Evolutionary conservation across 1,140 invertebrate species (phyloP).

Genomic region (Drosophila virilis): DNA sequence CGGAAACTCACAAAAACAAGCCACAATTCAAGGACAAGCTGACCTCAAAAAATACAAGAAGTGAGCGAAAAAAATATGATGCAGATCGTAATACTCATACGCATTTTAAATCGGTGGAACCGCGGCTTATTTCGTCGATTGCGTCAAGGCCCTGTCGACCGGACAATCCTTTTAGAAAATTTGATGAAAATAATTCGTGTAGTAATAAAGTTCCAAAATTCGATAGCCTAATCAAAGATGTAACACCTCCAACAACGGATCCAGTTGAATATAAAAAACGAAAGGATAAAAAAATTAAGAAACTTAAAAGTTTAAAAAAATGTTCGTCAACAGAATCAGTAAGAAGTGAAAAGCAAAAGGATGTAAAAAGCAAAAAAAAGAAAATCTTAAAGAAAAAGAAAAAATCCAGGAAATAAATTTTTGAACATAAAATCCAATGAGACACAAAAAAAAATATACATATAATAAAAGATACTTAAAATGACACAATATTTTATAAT

Average conservation of each 20-base stretch:
- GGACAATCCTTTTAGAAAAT: constrained; percentile 68
- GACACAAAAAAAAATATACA: constrained; percentile 7
- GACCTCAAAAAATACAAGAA: constrained; percentile 24
- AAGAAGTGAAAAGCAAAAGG: constrained; percentile 61
- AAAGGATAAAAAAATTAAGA: constrained; percentile 68
- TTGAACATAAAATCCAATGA: constrained; percentile 14
- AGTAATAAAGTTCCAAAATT: constrained; percentile 56
- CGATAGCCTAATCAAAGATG: constrained; percentile 49
- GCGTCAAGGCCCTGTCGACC: constrained; percentile 49
- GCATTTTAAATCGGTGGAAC: constrained; percentile 39
- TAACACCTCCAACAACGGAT: constrained; percentile 20
- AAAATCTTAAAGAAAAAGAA: constrained; percentile 73
- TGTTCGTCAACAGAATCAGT: constrained; percentile 67
- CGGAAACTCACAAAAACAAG: constrained; percentile 41
- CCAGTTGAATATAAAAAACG: constrained; percentile 56
- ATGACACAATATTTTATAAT: constrained; percentile 11
- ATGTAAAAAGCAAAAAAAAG: constrained; percentile 68
- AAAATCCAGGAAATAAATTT: constrained; percentile 66
- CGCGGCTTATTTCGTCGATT: constrained; percentile 51
- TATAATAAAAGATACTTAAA: constrained; percentile 4
- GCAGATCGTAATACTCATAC: constrained; percentile 38
- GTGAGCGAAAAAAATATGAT: constrained; percentile 51
- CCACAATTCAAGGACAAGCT: constrained; percentile 42
- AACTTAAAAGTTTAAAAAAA: constrained; percentile 44
- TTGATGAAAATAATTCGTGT: constrained; percentile 47